Base-by-base conservation (phyloP, 30 jellyfish, hydroid and myxozoan genomes). In the Chironex yamaguchii region DNA sequence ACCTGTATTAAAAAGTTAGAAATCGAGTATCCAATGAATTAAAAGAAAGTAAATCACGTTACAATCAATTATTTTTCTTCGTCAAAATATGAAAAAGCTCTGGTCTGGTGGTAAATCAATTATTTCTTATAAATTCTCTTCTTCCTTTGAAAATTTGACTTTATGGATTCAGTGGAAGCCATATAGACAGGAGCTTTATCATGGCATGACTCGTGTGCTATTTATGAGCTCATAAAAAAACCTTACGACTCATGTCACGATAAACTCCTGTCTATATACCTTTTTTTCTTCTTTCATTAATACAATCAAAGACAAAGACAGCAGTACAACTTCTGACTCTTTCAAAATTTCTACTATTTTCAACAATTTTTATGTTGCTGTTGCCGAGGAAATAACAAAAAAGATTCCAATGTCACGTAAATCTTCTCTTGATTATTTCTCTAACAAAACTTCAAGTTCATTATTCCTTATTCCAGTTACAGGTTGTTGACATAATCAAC, bases 401-500 rank as follows among this genome's bases (percentile, higher is more conserved):
- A 67, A 2, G 2, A 67, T 67, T 30, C 66, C 81, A 28, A 67
- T 34, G 4, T 17, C 29, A 0, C 54, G 35, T 20, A 29, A 67
- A 2, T 70, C 31, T 33, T 22, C 83, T 42, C 83, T 11, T 9
- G 35, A 42, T 30, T 67, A 67, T 67, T 62, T 67, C 35, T 12
- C 34, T 42, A 67, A 42, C 21, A 21, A 33, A 21, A 67, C 1
- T 67, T 54, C 27, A 67, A 67, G 35, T 67, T 67, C 81, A 12
- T 67, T 23, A 62, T 67, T 28, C 54, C 77, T 64, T 34, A 30
- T 29, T 67, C 81, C 83, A 70, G 67, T 70, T 35, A 29, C 83
- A n/a, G n/a, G n/a, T n/a, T n/a, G n/a, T n/a, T 67, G 17, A 23
- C 23, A 29, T 68, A 71, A 12, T 11, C 26, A 29, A 11, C 81